These are phyloP conservation scores for Caenorhabditis sp. DNA, from an alignment of 2,888 invertebrate species.

Conservation along the genomic window DNA sequence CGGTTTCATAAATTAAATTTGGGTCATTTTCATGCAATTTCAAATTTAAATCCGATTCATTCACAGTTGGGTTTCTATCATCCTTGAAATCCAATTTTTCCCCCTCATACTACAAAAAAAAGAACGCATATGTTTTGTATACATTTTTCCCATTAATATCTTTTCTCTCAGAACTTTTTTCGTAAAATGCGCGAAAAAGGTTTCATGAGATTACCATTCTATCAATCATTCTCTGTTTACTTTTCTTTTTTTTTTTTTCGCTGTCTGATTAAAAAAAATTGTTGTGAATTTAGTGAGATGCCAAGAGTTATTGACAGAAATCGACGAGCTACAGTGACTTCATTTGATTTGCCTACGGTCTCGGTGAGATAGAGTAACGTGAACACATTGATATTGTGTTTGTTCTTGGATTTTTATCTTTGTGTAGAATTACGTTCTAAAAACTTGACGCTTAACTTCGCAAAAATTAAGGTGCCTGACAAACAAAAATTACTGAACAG, in stretches of 20 bases:
- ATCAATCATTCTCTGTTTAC: neutral
- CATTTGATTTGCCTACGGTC: slow-evolving; percentile 21
- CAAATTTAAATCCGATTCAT: neutral
- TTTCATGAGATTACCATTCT: neutral
- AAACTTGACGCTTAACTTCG: no score
- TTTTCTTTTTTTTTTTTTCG: slow-evolving; percentile 6
- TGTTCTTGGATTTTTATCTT: no score
- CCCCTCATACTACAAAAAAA: neutral
- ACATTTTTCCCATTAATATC: neutral
- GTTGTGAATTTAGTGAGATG: slow-evolving; percentile 5
- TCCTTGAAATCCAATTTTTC: neutral
- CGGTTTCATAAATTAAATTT: neutral
- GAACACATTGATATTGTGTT: no score
- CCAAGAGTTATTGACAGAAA: slow-evolving; percentile 38
- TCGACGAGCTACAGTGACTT: slow-evolving; percentile 38
- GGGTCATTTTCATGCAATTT: neutral
- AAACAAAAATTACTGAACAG: no score
- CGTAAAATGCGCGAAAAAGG: neutral
- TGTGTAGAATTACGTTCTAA: no score
- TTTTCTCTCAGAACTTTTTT: neutral
- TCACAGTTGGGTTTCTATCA: neutral
- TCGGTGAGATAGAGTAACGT: neutral
- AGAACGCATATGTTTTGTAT: neutral
- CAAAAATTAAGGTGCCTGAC: no score
- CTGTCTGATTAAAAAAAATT: neutral